Base-by-base conservation (phyloP, 64 coral and sea anemone genomes). In the Exaiptasia diaphana region DNA sequence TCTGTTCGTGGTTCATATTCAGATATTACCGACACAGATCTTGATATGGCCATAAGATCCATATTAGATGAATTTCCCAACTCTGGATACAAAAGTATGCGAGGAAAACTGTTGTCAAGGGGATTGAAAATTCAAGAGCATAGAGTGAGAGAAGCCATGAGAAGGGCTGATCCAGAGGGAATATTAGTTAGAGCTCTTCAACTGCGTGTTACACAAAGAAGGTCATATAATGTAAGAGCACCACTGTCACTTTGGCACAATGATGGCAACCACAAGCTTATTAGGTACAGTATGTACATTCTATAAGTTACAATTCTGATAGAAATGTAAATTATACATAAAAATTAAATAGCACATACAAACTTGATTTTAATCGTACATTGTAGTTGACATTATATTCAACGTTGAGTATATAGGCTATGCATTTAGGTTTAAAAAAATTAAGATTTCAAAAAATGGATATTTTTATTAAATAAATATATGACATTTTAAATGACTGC, bases 221-320 rank as follows among this genome's bases (percentile, higher is more conserved):
- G 88, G 57, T 42, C 56, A 31, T 83, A 85, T 34, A 84, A 83
- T 36, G 80, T 91, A 15, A 81, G 45, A 63, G 56, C 53, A 25
- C 71, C 78, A 18, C 53, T 76, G 46, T 73, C 78, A 82, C 71
- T 90, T 24, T 90, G 79, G 79, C 88, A 83, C 78, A 77, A 71
- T 10, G 89, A 91, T 48, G 73, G 81, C 17, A 91, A 91, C 64
- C 81, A 91, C 41, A 83, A 90, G n/a, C 27, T 90, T 10, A 52
- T 90, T 22, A 61, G 88, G 40, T 48, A 48, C 3, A 46, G 10
- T 9, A n/a, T 58, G 20, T 58, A 21, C 3, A 54, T 54, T 54
- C 17, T 18, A 15, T 54, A 54, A 20, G 50, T 54, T 54, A 54
- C 17, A 20, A 54, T 54, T 54, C 17, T 14, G 17, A 14, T 20